Conservation (phyloP, 2,113 vertebrate species). For the Setophaga kirtlandii region DNA sequence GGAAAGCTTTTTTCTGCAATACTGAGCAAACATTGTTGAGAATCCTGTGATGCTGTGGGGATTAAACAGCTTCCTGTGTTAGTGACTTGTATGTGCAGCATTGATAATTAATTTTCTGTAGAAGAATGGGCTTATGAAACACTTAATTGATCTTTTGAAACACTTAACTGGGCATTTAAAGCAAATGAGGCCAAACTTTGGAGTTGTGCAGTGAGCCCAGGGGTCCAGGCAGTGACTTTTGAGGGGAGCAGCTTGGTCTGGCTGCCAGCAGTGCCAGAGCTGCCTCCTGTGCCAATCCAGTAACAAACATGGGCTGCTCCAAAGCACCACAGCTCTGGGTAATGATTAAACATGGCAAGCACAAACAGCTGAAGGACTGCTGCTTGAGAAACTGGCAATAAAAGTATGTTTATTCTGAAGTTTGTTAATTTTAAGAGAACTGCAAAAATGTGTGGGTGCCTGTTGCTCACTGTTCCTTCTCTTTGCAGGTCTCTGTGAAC, state of each 20-base stretch:
- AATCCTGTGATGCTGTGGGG: not conserved
- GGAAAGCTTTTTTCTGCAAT: not conserved
- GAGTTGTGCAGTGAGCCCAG: not conserved
- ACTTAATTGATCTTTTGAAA: not conserved
- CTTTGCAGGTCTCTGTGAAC: slow-evolving; percentile 91
- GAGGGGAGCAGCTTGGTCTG: not conserved
- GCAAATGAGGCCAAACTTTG: not conserved
- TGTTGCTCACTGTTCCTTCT: slow-evolving; percentile 29
- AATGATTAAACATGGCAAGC: not conserved
- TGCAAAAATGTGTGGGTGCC: fast-evolving
- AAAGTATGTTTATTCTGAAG: not conserved
- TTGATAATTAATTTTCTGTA: not conserved
- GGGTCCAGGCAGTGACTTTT: not conserved
- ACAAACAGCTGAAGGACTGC: not conserved
- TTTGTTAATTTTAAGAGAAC: not conserved
- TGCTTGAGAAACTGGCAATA: not conserved
- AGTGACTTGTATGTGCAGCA: not conserved
- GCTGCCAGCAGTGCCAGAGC: not conserved
- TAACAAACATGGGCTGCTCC: not conserved
- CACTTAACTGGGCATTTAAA: not conserved
- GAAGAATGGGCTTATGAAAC: not conserved
- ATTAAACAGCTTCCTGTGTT: not conserved
- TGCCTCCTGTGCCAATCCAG: not conserved
- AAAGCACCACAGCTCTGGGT: not conserved
- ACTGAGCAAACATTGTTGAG: not conserved